Base-by-base conservation (phyloP, 2,113 vertebrate species). In the Empidonax traillii region DNA sequence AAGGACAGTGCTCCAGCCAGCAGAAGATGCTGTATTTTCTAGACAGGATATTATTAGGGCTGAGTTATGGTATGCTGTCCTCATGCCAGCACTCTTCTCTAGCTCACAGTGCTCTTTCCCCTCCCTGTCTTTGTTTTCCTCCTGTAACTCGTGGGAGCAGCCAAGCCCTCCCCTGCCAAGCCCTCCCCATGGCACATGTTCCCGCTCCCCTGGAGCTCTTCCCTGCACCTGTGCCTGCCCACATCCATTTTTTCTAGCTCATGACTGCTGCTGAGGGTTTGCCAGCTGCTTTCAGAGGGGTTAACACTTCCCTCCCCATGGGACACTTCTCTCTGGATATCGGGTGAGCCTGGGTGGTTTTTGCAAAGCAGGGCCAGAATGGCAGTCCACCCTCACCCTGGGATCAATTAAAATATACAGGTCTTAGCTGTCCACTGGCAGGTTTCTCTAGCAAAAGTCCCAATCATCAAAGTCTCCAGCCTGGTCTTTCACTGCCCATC, bases 191-290 rank as follows among this genome's bases (percentile, higher is more conserved):
- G 43, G 69, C 90, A 90, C 49, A 58, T 21, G 55, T 44, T 93
- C 51, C 33, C 7, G 6, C 55, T 80, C 19, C 43, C 27, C 92
- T 90, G 94, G 79, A 96, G 79, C 90, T 90, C 4, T 1, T 92
- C 89, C 91, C 80, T 93, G 85, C 95, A 96, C 85, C 95, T 95
- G 95, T 6, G 14, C 56, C 85, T 92, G 88, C 91, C 75, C 72
- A 69, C 59, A 93, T 83, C 61, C 72, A n/a, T 62, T 73, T 77
- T 89, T 69, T 52, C 79, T 81, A 78, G 67, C 76, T 92, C 83
- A 35, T 74, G 63, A 86, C 68, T 66, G 30, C 25, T 27, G 68
- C 63, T 56, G 25, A 84, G 79, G 39, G 16, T 25, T 95, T 53
- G 51, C 73, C 92, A 93, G 80, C 76, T 89, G 90, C 83, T 81